Base-by-base conservation (phyloP, 2,113 vertebrate species). In the Chaetodon trifascialis region DNA sequence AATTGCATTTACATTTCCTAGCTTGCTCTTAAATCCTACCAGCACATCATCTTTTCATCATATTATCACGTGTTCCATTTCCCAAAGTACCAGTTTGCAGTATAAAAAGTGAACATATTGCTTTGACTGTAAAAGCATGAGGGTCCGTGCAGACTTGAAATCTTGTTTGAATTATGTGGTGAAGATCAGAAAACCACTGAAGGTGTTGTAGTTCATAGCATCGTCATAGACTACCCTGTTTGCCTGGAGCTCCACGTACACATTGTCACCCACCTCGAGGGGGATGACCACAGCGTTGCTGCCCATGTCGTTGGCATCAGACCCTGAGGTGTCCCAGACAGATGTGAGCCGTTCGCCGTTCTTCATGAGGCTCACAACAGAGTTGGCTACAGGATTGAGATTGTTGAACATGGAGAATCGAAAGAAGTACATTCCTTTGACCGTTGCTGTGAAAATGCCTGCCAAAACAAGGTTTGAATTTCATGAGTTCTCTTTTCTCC, bases 121-220 rank as follows among this genome's bases (percentile, higher is more conserved):
- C 8, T 30, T 30, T 30, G 3, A 30, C 30, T 30, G 30, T 30
- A 30, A 30, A 30, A 30, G 30, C 30, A 30, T 30, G 30, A 30
- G 30, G 30, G 30, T 30, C 30, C 30, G 30, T 30, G 30, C 14
- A 66, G 14, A 25, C 14, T 4, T 69, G 15, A 65, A 68, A 64
- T 23, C 3, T 7, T 30, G 30, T 30, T 30, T 23, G 19, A 49
- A 68, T 87, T 17, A 88, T 16, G 63, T 25, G 5, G 85, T 23
- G 38, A 90, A 92, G n/a, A 94, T 88, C 60, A 93, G 84, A 59
- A 94, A 93, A 1, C 90, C 91, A 9, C 70, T 73, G 76, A 93
- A 93, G 40, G 82, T 85, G 89, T 92, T 93, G 82, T 91, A 90
- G 56, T 83, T 69, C 80, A 79, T 79, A 2, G 0, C 0, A 14